A percentile compares a stretch with the other conserved stretches of the same genome.
These are phyloP conservation scores for Chionoecetes opilio DNA, from an alignment of 1,140 invertebrate species.

Conservation along the genomic window DNA sequence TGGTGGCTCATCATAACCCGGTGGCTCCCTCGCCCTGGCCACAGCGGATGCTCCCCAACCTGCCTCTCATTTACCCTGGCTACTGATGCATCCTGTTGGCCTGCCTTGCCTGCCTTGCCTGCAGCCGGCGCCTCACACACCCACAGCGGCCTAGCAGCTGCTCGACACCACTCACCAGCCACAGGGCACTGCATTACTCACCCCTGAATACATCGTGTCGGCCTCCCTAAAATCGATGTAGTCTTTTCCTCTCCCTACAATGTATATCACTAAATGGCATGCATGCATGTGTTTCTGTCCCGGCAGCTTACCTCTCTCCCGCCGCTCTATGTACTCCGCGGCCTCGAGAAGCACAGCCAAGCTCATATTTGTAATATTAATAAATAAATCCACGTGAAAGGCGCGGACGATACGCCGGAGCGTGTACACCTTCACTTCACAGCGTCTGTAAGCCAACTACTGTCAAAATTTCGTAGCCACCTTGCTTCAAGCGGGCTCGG, in stretches of 20 bases:
- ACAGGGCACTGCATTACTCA: constrained; percentile 25
- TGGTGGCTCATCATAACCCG: neutral
- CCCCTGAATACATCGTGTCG: constrained; percentile 24
- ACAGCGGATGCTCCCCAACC: constrained; percentile 52
- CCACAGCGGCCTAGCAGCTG: neutral
- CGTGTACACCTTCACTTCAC: constrained; percentile 75
- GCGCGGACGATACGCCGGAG: constrained; percentile 76
- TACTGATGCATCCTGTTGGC: constrained; percentile 46
- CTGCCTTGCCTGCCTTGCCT: neutral
- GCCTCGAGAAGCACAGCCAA: constrained; percentile 75
- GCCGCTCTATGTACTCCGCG: constrained; percentile 77
- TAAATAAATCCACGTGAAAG: constrained; percentile 79
- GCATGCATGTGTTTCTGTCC: neutral
- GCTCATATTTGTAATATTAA: constrained; percentile 71
- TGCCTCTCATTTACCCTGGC: constrained; percentile 55
- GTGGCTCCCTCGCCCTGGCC: neutral
- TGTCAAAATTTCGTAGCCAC: constrained; percentile 78
- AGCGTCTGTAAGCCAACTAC: constrained; percentile 74
- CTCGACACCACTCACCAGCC: neutral
- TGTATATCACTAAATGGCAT: neutral
- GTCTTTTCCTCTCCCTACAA: constrained; percentile 36
- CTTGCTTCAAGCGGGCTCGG: constrained; percentile 62
- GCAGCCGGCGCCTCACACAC: neutral
- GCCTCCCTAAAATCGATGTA: constrained; percentile 71
- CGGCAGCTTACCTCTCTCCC: constrained; percentile 72